A percentile compares a stretch with the other conserved stretches of the same genome.
These are phyloP conservation scores for Dicranocentrus wangi DNA, from an alignment of 2,888 invertebrate genomes.

Conservation along the genomic window DNA sequence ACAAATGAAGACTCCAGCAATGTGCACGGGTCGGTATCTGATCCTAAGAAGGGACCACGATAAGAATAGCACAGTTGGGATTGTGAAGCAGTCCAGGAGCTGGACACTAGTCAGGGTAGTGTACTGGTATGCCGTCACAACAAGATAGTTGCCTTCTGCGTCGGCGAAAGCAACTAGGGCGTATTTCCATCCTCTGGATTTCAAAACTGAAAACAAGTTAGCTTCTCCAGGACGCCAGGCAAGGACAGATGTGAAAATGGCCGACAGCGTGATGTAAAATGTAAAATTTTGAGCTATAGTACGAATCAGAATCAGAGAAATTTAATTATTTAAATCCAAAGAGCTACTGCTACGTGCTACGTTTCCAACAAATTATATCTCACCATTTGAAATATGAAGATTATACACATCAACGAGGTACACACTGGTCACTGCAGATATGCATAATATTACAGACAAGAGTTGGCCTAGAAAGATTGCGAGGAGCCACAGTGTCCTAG, in stretches of 20 bases:
- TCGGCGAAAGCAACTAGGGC: conserved; percentile 85
- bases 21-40: conserved; percentile 81
- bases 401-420: conserved; percentile 78
- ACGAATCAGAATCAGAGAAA: too few relatives aligned
- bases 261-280: conserved; percentile 84
- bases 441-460: conserved; percentile 84
- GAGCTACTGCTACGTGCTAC: too few relatives aligned
- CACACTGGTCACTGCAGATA: conserved; percentile 84
- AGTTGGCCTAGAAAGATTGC: conserved; percentile 84
- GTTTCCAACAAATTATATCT: too few relatives aligned
- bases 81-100: conserved; percentile 89
- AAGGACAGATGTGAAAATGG: conserved; percentile 85
- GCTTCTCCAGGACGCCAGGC: conserved; percentile 81
- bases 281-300: conserved; percentile 88
- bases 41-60: conserved; percentile 86
- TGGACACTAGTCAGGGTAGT: conserved; percentile 82
- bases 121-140: conserved; percentile 87
- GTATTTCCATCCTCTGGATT: conserved; percentile 85
- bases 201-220: conserved; percentile 80
- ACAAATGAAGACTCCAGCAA: conserved; percentile 86
- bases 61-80: conserved; percentile 85
- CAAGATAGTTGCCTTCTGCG: conserved; percentile 89
- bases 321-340: background rate
- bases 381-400: conserved; percentile 83
- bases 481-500: conserved; percentile 82